Base-by-base conservation (phyloP, 2,113 vertebrate species). In the Grammomys surdaster region DNA sequence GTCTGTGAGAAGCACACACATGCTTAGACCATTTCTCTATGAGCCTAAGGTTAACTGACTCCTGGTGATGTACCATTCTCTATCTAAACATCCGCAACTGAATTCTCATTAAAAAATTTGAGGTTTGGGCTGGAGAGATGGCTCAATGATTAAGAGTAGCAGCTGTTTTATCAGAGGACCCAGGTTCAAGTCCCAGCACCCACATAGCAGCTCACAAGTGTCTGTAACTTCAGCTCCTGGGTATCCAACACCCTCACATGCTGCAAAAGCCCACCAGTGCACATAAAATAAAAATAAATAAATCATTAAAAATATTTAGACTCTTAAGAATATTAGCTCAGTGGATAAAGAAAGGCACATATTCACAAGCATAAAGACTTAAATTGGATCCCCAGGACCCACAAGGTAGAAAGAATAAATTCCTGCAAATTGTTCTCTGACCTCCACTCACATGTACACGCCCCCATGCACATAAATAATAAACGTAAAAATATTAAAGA, bases 31-130 rank as follows among this genome's bases (percentile, higher is more conserved):
- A 26, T 54, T 85, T 89, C 60, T 82, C 40, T 81, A 31, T 19
- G 67, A 17, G 48, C 77, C 70, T 40, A 28, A 93, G 54, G 70
- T 91, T 88, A 94, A 90, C 8, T 91, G 60, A 26, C 48, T 75
- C 16, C 40, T 36, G 7, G 10, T 17, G 51, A 75, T 87, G 19
- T 20, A 75, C 60, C 46, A 5, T 51, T 72, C 51, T 78, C 0
- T 36, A 40, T 24, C 31, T 26, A 58, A 70, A 81, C 40, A n/a
- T 20, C 63, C 65, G 84, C 48, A 90, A 85, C 80, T 28, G 16
- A 67, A 72, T 65, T 82, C n/a, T 63, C 70, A 81, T 56, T 88
- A n/a, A 88, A 60, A 90, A 54, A 33, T 60, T 54, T 60, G 20
- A 11, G 72, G 36, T 36, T 69, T 4, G 28, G 67, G 67, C 8